Evolutionary conservation across 2,797 vertebrate genomes (phyloP).

Genomic region (Bufotes viridis): DNA sequence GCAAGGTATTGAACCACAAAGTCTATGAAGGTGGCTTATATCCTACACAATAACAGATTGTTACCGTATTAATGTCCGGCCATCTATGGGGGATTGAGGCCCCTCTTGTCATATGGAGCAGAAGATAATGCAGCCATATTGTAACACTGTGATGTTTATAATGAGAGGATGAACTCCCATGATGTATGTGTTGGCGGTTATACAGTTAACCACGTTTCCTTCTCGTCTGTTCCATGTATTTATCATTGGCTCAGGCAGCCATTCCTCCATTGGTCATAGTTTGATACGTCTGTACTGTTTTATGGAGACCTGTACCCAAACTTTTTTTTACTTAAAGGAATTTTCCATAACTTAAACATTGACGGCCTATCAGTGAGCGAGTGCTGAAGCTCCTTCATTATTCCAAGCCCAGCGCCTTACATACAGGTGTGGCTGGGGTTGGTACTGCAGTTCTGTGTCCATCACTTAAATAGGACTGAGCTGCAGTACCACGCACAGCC

Average conservation of each 20-base stretch:
- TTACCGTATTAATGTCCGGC: neutral
- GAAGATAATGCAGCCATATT: slow-evolving; percentile 47
- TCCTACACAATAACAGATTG: neutral
- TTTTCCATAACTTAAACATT: neutral
- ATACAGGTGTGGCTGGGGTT: neutral
- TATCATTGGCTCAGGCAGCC: neutral
- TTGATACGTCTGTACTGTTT: neutral
- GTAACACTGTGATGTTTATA: slow-evolving; percentile 36
- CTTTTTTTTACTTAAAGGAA: neutral
- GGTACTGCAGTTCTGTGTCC: neutral
- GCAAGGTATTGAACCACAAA: neutral
- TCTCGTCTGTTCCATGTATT: neutral
- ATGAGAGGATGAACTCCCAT: neutral
- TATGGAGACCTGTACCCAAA: neutral
- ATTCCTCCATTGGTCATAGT: neutral
- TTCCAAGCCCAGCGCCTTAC: neutral
- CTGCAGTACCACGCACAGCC: neutral
- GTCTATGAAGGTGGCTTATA: neutral
- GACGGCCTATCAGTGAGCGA: neutral
- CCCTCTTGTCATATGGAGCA: neutral
- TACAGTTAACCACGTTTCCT: neutral
- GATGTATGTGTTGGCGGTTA: neutral
- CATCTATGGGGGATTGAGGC: neutral
- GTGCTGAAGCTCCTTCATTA: neutral
- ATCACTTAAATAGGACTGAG: neutral